Base-by-base conservation (phyloP, 2,113 vertebrate species). In the Brachyistius frenatus region DNA sequence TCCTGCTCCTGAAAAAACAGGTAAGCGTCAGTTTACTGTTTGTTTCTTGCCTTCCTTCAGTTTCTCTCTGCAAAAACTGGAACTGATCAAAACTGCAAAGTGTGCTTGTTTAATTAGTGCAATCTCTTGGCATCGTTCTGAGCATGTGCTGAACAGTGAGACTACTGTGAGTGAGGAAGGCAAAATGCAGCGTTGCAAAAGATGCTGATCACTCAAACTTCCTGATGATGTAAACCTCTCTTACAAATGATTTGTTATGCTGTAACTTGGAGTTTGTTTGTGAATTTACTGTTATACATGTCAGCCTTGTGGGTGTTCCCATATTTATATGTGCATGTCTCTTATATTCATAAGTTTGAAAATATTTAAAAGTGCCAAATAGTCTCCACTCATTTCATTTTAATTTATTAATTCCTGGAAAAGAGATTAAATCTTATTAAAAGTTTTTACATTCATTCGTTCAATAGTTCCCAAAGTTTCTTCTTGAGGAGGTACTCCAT, bases 21-120 rank as follows among this genome's bases (percentile, higher is more conserved):
- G 92, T 92, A 88, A 66, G 91, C 85, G 78, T 73, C 15, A 62
- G 10, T 82, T 62, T 76, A 31, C 39, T 41, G 15, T 47, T 75
- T 64, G 39, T 55, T 84, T 81, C 47, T 58, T 6, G 8, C 81
- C 32, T 57, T 63, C 35, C n/a, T 44, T 10, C 2, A 35, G 67
- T 71, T 79, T 54, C 30, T 66, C 54, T 63, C 35, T 78, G 53
- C 30, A 72, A 15, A 55, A 80, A 87, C 67, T 84, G 69, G 64
- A 83, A 88, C 78, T 74, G 33, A 30, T 49, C 8, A 66, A 35
- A 66, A 58, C 55, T 50, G 5, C n/a, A 44, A 1, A 4, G 44
- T 75, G 60, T 33, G 33, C 61, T 33, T 52, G 16, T 60, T 50
- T 60, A 8, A 46, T 50, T 49, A 52, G 41, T 30, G 44, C 53